Evolutionary conservation across 2,888 invertebrate genomes (phyloP).

Genomic region (Parnassius orleans): DNA sequence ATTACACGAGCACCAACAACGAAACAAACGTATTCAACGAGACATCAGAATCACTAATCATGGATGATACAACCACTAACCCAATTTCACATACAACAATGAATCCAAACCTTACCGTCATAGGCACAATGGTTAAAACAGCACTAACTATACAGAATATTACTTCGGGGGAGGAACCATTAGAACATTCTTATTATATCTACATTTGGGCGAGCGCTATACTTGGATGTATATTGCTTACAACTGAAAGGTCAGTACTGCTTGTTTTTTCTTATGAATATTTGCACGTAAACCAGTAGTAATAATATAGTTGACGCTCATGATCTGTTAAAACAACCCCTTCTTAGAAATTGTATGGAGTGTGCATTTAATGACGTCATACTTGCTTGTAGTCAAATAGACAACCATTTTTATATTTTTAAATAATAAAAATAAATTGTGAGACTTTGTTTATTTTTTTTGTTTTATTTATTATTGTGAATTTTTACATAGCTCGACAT

Average conservation of each 20-base stretch:
- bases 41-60: constrained; percentile 11
- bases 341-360: too few relatives aligned
- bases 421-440: too few relatives aligned
- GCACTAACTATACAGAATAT: constrained; percentile 51
- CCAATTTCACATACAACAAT: constrained; percentile 30
- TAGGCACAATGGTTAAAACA: constrained; percentile 54
- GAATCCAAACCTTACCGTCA: constrained; percentile 47
- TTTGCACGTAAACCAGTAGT: too few relatives aligned
- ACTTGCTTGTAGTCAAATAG: too few relatives aligned
- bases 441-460: too few relatives aligned
- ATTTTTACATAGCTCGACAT: too few relatives aligned
- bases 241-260: constrained; percentile 67
- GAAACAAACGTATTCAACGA: constrained; percentile 26
- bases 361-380: too few relatives aligned
- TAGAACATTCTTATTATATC: constrained; percentile 66
- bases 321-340: too few relatives aligned
- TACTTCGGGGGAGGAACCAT: constrained; percentile 35
- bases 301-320: too few relatives aligned
- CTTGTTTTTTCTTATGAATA: not conserved
- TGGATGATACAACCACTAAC: constrained; percentile 30
- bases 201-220: constrained; percentile 83
- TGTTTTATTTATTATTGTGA: too few relatives aligned
- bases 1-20: constrained; percentile 12
- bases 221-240: constrained; percentile 81
- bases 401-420: too few relatives aligned